These are phyloP conservation scores for Bombus polaris DNA, from an alignment of 1,140 invertebrate genomes.

Conservation along the genomic window DNA sequence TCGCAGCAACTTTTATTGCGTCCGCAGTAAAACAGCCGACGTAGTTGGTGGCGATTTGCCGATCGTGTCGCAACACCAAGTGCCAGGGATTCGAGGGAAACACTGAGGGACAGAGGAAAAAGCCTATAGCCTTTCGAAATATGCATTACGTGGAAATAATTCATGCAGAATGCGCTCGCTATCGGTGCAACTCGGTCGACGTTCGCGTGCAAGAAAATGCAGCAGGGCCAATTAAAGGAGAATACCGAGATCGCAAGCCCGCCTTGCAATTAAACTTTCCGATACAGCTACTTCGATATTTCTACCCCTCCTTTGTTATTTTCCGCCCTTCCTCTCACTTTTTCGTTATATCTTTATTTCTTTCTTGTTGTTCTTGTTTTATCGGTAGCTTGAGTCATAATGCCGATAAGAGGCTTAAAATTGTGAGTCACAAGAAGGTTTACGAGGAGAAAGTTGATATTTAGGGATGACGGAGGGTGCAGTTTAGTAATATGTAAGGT, in stretches of 20 bases:
- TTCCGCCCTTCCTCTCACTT: background rate
- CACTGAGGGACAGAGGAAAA: background rate
- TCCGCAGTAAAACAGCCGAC: conserved; percentile 41
- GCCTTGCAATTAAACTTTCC: conserved; percentile 24
- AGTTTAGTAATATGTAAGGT: background rate
- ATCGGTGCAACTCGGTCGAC: background rate
- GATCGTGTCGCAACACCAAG: conserved; percentile 24
- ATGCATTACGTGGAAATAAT: conserved; percentile 29
- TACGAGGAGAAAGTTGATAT: background rate
- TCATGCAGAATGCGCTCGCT: conserved; percentile 15
- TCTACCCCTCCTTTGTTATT: background rate
- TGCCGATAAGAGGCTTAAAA: background rate
- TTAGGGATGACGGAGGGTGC: background rate
- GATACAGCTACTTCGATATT: conserved; percentile 2
- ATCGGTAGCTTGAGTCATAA: background rate
- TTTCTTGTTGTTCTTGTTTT: background rate
- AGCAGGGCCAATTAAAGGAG: conserved; percentile 23
- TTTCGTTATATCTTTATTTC: background rate
- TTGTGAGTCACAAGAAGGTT: background rate
- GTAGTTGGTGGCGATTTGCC: conserved; percentile 19
- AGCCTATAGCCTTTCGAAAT: conserved; percentile 9
- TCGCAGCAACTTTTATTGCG: conserved; percentile 34
- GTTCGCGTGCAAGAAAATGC: conserved; percentile 21
- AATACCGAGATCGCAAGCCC: background rate
- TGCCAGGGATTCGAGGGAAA: background rate